phyloP scores from a whole-genome alignment of 2,888 invertebrate species.

The Temnothorax ravouxi region DNA sequence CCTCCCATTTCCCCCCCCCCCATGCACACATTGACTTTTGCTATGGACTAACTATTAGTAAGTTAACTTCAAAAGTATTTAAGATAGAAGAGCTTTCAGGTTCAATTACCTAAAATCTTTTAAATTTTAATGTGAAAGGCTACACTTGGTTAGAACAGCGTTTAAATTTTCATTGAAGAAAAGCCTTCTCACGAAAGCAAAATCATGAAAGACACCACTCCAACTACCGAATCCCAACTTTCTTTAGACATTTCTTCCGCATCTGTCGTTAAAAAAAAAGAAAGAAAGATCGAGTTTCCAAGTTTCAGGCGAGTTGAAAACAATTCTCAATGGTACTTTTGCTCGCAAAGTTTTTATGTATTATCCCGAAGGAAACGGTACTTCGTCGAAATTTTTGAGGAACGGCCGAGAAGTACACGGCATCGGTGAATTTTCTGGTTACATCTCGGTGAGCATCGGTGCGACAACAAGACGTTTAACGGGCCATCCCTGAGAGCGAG shows the following conservation, averaged over 20 bases:
- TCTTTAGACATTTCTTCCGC: not conserved
- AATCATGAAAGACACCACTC: slow-evolving; percentile 28
- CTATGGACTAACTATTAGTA: not conserved
- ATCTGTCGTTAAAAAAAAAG: not conserved
- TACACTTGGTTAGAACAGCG: not conserved
- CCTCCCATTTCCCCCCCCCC: too few relatives aligned
- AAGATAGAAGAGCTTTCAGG: not conserved
- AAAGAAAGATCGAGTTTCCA: not conserved
- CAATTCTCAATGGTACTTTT: slow-evolving; percentile 36
- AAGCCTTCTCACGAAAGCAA: not conserved
- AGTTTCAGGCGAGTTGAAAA: slow-evolving; percentile 40
- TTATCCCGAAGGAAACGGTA: slow-evolving; percentile 44
- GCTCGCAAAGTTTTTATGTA: slow-evolving; percentile 42
- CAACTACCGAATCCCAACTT: slow-evolving; percentile 20
- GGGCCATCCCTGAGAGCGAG: not conserved
- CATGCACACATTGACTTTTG: not conserved
- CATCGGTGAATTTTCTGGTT: slow-evolving; percentile 21
- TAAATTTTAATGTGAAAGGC: not conserved
- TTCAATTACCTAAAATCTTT: slow-evolving; percentile 1
- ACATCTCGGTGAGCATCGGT: slow-evolving; percentile 14
- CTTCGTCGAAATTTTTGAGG: slow-evolving; percentile 41
- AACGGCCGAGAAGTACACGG: slow-evolving; percentile 8
- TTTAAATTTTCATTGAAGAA: slow-evolving; percentile 38
- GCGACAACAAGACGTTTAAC: slow-evolving; percentile 51
- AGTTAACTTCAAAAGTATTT: not conserved